These are phyloP conservation scores for Diploscapter pachys DNA, from an alignment of 1,140 invertebrate species.

Conservation along the genomic window DNA sequence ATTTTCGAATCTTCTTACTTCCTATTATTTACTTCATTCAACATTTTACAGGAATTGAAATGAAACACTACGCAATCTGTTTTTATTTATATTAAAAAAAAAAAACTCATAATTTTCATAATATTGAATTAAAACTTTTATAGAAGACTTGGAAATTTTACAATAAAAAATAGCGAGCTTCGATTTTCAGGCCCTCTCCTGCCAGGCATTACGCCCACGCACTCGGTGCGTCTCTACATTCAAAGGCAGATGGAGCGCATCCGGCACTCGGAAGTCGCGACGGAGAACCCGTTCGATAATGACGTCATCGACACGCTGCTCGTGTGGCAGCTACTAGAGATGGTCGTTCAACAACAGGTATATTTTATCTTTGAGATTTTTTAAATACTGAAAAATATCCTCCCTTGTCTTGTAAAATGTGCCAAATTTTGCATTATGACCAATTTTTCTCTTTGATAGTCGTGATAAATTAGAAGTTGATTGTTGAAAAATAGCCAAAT, in stretches of 20 bases:
- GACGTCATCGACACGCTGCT: conserved; percentile 27
- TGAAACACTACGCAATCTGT: neutral
- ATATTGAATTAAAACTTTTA: too few relatives aligned
- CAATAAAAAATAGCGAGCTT: conserved; percentile 7
- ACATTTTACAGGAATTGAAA: neutral
- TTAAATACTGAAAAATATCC: too few relatives aligned
- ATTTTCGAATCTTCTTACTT: too few relatives aligned
- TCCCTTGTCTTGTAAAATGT: too few relatives aligned
- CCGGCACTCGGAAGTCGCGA: conserved; percentile 19
- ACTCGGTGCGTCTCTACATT: conserved; percentile 26
- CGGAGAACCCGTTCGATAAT: conserved; percentile 1
- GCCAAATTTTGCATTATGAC: too few relatives aligned
- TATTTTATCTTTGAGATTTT: too few relatives aligned
- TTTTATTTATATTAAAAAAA: neutral
- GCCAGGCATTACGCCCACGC: conserved; percentile 15
- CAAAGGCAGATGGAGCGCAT: conserved; percentile 28
- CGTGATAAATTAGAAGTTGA: conserved; percentile 2
- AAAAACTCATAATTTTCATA: too few relatives aligned
- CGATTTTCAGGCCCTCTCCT: conserved; percentile 24
- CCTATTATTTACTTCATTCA: too few relatives aligned
- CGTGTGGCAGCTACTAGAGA: conserved; percentile 29
- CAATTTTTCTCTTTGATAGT: neutral
- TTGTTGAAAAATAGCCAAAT: neutral
- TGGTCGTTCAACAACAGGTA: conserved; percentile 28
- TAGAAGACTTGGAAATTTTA: neutral